A percentile compares a stretch with the other conserved stretches of the same genome.
phyloP scores from a whole-genome alignment of 2,797 vertebrate genomes.

The Lacerta viridis region DNA sequence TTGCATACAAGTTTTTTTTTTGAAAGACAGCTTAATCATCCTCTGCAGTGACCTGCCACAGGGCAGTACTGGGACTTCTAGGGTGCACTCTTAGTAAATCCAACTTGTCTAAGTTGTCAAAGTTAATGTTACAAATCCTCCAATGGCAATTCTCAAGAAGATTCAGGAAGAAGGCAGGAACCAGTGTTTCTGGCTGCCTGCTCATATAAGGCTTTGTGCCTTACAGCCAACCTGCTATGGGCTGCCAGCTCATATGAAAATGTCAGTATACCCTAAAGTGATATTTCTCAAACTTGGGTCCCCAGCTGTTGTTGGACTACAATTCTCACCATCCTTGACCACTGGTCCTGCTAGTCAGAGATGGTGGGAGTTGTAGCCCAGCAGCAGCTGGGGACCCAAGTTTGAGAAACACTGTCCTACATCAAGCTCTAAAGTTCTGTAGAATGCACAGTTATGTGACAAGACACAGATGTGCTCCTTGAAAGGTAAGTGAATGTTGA shows the following conservation, averaged over 20 bases:
- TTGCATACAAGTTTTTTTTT: neutral
- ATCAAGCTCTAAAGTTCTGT: neutral
- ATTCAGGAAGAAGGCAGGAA: conserved; percentile 47
- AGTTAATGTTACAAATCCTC: conserved; percentile 56
- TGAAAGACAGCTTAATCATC: neutral
- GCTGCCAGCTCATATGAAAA: too few relatives aligned
- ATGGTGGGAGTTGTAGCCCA: too few relatives aligned
- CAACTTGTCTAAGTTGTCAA: conserved; percentile 53
- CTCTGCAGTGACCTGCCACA: neutral
- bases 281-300: too few relatives aligned
- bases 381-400: too few relatives aligned
- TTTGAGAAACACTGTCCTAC: neutral
- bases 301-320: too few relatives aligned
- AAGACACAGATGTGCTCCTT: neutral
- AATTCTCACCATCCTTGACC: too few relatives aligned
- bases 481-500: neutral
- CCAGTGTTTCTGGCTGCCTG: neutral
- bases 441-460: neutral
- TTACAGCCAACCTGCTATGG: too few relatives aligned
- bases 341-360: too few relatives aligned
- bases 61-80: too few relatives aligned
- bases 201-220: neutral
- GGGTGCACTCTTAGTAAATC: neutral
- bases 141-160: conserved; percentile 54
- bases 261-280: too few relatives aligned